Base-by-base conservation (phyloP, 2,797 vertebrate genomes). In the Hippocampus kuda region DNA sequence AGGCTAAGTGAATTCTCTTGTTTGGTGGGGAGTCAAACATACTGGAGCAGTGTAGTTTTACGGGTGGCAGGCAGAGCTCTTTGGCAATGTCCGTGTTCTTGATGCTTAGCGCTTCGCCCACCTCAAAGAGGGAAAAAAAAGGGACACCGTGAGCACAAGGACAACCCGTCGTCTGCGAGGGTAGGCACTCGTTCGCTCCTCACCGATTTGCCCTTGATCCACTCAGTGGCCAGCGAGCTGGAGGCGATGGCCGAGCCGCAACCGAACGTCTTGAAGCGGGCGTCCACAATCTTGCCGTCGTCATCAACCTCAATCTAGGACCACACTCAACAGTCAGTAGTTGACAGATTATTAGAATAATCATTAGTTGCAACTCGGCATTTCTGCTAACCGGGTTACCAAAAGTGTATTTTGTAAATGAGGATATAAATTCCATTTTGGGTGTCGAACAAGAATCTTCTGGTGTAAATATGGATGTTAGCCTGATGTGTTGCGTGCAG, bases 41-140 rank as follows among this genome's bases (percentile, higher is more conserved):
- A 98, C 96, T 98, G 16, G 97, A 99, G 87, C 97, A 99, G 89
- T 98, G 96, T 69, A 99, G 93, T 49, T 99, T 99, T 65, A 99
- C 96, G 0, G 97, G 97, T 0, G 97, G 97, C 46, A 99, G 94
- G 88, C 93, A 92, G 62, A 99, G 93, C 53, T 99, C 97, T 87
- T 95, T 98, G 71, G 97, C 97, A 3, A 99, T 99, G 26, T 98
- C 96, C 0, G 94, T 95, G 88, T 99, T 99, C 83, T 86, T 98
- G 80, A 99, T 98, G 42, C 84, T 86, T 85, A 94, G 74, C 0
- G 97, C 97, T 87, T 99, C 96, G 0, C 95, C 95, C 81, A 99
- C 85, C 97, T 99, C 88, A 59, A 80, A 68, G 27, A 34, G 49
- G 8, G 15, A 11, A 16, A 0, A 8, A 64, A 22, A 11, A 68